A percentile compares a stretch with the other conserved stretches of the same genome.
These are phyloP conservation scores for Disparrhopalites patrizii DNA, from an alignment of 2,888 invertebrate species.

Conservation along the genomic window DNA sequence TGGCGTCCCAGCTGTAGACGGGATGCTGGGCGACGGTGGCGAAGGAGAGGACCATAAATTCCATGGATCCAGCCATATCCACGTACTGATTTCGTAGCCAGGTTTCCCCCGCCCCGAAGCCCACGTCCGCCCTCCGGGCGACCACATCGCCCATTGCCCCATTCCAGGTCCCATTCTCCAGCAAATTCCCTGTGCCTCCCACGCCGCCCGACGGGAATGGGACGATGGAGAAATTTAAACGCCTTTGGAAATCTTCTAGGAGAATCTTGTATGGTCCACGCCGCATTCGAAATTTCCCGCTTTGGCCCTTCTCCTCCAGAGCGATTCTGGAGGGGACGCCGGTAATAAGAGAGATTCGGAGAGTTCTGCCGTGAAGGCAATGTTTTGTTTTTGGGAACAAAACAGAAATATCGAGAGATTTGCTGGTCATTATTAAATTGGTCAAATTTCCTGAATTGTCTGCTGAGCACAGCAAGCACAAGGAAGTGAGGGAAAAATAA, in stretches of 20 bases:
- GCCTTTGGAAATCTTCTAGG: not conserved
- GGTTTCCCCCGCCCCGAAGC: not conserved
- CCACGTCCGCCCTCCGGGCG: not conserved
- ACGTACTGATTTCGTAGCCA: not conserved
- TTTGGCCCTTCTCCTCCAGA: not conserved
- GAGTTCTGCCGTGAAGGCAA: not conserved
- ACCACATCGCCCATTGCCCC: slow-evolving; percentile 7
- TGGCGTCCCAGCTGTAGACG: not conserved
- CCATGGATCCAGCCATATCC: not conserved
- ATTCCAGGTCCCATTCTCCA: not conserved
- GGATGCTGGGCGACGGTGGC: not conserved
- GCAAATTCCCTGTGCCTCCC: slow-evolving; percentile 1
- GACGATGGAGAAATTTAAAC: not conserved
- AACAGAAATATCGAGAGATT: no score
- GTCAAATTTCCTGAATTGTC: no score
- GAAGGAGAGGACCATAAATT: slow-evolving; percentile 8
- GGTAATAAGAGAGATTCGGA: not conserved
- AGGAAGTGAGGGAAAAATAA: no score
- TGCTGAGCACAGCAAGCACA: no score
- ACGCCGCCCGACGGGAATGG: not conserved
- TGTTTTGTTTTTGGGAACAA: not conserved
- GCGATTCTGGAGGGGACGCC: not conserved
- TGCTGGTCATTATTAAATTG: no score
- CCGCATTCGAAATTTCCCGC: not conserved
- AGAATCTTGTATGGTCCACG: not conserved